Evolutionary conservation across 2,797 vertebrate genomes (phyloP), one percentile per base, ranked within the genome.

Genomic region (Falco rusticolus): DNA sequence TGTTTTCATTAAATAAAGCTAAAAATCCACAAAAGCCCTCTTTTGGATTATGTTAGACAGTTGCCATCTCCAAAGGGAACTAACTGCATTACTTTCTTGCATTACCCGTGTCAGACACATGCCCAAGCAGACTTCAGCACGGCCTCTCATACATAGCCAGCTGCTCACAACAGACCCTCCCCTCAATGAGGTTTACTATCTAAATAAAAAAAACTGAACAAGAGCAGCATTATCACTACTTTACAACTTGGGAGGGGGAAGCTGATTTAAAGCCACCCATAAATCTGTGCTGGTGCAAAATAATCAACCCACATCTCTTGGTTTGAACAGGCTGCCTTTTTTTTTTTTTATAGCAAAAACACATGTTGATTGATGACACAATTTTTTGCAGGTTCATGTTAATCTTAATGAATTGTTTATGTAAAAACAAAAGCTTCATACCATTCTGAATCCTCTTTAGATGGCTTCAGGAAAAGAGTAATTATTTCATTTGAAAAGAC

Each of bases 391-490:
- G 96, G 95, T 97, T 95, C 82, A 39, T 28, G 84, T 90, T 77
- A 89, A 91, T 91, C 93, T 93, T 96, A 97, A 96, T 89, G 89
- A 97, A 93, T 87, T 97, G 95, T 97, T 97, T 94, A 94, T 83
- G 76, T 59, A 95, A 94, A 95, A 96, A 97, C 95, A 97, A 97
- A 95, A 94, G 91, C 89, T 97, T 92, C 94, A 91, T 92, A 87
- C 75, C 93, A 80, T 43, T 79, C 89, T 63, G 87, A 85, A 80
- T 82, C 94, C 68, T 87, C 75, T 66, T 45, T 37, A 54, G 60
- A 83, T 85, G 82, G 82, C 89, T 97, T 43, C 87, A 5, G 93
- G 96, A 91, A 51, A 91, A 87, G 33, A 63, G 60, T 25, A 61
- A 92, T 97, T 94, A 94, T 39, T 94, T 59, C 71, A 83, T 75